Evolutionary conservation across 2,113 vertebrate genomes (phyloP), one percentile per base, ranked within the genome.

Genomic region (Clarias macrocephalus): DNA sequence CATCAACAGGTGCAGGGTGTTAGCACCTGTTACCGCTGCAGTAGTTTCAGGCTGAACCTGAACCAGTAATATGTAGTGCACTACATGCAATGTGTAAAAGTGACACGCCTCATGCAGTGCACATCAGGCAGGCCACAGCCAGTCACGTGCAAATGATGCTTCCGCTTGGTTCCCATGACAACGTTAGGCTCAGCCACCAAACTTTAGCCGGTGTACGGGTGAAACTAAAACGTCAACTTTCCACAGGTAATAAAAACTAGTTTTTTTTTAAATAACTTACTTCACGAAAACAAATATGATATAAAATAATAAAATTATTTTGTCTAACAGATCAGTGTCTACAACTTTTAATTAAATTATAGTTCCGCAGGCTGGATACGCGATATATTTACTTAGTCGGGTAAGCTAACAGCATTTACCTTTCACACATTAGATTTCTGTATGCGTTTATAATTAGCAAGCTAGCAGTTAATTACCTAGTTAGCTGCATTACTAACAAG

Each of bases 131-230:
- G 28, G 30, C 9, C 10, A 30, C 82, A 13, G 37, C 56, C 21
- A 48, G 16, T n/a, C 13, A 30, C 21, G 28, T 16, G 30, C 63
- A 70, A 23, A 18, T n/a, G 57, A 12, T 57, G 48, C 48, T 59
- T 63, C 84, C 59, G 70, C 42, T 62, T 52, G n/a, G 91, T 93
- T 89, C 60, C 93, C 79, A 91, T 91, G 86, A 91, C 65, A 90
- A 94, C 92, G 13, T 28, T 42, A 52, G 7, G 9, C 63, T 52
- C 57, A 63, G 63, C 72, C 52, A 65, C 62, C 75, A 70, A 63
- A 84, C 72, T 72, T 72, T 1, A 85, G 63, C 25, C 9, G 18
- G 56, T 57, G 1, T 9, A 72, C 10, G 25, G 33, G n/a, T 16
- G 37, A 57, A 72, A 18, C 25, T 33, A 1, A 6, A 83, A 62